These are phyloP conservation scores for Dendropsophus ebraccatus DNA, from an alignment of 2,113 vertebrate genomes.

Conservation along the genomic window DNA sequence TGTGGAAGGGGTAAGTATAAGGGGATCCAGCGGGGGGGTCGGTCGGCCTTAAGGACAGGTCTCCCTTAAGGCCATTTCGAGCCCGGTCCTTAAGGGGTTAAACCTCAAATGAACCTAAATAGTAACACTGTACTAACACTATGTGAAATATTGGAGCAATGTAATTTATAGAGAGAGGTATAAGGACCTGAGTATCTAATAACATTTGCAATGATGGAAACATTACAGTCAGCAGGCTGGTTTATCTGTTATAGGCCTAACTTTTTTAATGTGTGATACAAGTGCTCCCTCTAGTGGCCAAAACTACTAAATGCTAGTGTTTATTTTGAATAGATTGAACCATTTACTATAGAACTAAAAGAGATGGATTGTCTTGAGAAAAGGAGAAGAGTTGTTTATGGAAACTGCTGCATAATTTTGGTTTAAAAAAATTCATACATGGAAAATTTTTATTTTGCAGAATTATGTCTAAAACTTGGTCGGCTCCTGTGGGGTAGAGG, in stretches of 20 bases:
- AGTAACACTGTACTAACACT: not conserved
- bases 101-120: not conserved
- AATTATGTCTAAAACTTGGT: too few species aligned
- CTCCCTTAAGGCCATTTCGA: too few species aligned
- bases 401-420: too few species aligned
- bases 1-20: too few species aligned
- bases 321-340: not conserved
- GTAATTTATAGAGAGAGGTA: not conserved
- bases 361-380: too few species aligned
- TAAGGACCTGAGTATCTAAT: not conserved
- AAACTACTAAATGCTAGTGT: not conserved
- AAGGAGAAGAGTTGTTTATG: too few species aligned
- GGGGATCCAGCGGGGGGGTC: too few species aligned
- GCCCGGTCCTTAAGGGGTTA: too few species aligned
- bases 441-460: too few species aligned
- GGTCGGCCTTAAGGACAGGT: too few species aligned
- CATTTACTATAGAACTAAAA: not conserved
- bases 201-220: not conserved
- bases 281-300: constrained; percentile 14
- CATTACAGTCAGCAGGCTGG: not conserved
- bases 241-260: not conserved
- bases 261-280: not conserved
- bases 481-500: too few species aligned
- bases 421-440: too few species aligned
- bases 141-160: not conserved